Evolutionary conservation across 2,113 vertebrate genomes (phyloP).

Genomic region (Phoenicopterus ruber): DNA sequence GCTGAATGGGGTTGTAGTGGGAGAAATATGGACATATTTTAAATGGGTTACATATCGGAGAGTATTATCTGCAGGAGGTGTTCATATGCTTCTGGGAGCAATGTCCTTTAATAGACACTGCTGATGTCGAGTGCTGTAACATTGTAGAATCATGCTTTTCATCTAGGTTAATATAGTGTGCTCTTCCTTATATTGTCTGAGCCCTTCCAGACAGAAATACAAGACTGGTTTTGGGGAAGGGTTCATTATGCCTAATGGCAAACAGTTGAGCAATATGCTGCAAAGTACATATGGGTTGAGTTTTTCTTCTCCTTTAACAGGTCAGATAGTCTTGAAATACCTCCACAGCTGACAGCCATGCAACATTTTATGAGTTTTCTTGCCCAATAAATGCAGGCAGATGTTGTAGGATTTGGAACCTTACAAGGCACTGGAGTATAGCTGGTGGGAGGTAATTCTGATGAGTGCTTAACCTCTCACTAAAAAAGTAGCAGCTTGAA

Average conservation of each 20-base stretch:
- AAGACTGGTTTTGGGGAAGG: slow-evolving; percentile 9
- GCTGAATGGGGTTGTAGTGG: background rate
- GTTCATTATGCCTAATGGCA: slow-evolving; percentile 41
- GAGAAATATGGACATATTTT: background rate
- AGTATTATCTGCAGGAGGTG: background rate
- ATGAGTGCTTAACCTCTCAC: slow-evolving; percentile 66
- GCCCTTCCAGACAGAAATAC: slow-evolving; percentile 31
- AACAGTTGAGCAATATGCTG: slow-evolving; percentile 37
- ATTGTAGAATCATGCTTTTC: background rate
- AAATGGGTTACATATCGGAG: background rate
- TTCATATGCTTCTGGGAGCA: background rate
- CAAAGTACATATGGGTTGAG: slow-evolving; percentile 19
- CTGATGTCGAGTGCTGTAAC: background rate
- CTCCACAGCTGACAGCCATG: slow-evolving; percentile 43
- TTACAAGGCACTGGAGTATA: slow-evolving; percentile 46
- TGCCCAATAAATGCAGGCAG: slow-evolving; percentile 48
- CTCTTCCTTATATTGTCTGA: slow-evolving; percentile 18
- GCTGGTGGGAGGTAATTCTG: slow-evolving; percentile 60
- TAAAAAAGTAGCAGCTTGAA: slow-evolving; percentile 71
- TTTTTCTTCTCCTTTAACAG: slow-evolving; percentile 8
- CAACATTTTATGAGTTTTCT: slow-evolving; percentile 56
- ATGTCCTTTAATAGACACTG: background rate
- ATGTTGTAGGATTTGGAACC: slow-evolving; percentile 63
- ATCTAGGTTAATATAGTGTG: background rate
- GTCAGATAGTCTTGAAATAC: slow-evolving; percentile 16